A percentile compares a stretch with the other conserved stretches of the same genome.
These are phyloP conservation scores for Drosophila sordidula DNA, from an alignment of 2,888 invertebrate species.

Conservation along the genomic window DNA sequence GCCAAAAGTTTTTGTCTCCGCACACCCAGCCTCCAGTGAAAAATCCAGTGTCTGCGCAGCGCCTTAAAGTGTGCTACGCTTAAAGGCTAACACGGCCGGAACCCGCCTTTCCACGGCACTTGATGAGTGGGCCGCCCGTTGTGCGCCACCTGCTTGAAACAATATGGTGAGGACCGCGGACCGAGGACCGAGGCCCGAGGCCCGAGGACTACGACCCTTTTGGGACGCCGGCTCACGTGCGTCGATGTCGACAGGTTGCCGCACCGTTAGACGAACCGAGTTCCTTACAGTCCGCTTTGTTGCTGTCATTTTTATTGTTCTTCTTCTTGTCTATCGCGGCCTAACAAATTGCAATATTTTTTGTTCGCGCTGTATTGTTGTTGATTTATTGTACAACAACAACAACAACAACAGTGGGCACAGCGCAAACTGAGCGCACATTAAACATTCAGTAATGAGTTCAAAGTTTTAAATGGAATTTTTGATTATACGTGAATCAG, in stretches of 20 bases:
- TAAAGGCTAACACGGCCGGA: constrained; percentile 36
- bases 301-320: constrained; percentile 28
- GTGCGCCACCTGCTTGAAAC: constrained; percentile 73
- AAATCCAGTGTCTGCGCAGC: constrained; percentile 31
- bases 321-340: constrained; percentile 47
- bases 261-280: constrained; percentile 66
- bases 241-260: constrained; percentile 74
- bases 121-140: constrained; percentile 71
- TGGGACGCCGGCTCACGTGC: constrained; percentile 62
- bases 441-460: constrained; percentile 80
- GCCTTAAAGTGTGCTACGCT: constrained; percentile 53
- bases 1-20: constrained; percentile 61
- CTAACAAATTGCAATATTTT: constrained; percentile 73
- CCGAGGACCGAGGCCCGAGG: not conserved
- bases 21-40: constrained; percentile 9
- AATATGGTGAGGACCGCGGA: constrained; percentile 54
- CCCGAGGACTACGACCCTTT: constrained; percentile 69
- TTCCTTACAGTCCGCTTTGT: constrained; percentile 30
- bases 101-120: constrained; percentile 41
- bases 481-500: constrained; percentile 60
- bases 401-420: constrained; percentile 44
- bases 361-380: constrained; percentile 29
- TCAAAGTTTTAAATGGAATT: constrained; percentile 79
- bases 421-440: constrained; percentile 58
- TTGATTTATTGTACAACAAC: constrained; percentile 70